These are phyloP conservation scores for Hemichromis elongatus DNA, from an alignment of 2,113 vertebrate species.

Conservation along the genomic window DNA sequence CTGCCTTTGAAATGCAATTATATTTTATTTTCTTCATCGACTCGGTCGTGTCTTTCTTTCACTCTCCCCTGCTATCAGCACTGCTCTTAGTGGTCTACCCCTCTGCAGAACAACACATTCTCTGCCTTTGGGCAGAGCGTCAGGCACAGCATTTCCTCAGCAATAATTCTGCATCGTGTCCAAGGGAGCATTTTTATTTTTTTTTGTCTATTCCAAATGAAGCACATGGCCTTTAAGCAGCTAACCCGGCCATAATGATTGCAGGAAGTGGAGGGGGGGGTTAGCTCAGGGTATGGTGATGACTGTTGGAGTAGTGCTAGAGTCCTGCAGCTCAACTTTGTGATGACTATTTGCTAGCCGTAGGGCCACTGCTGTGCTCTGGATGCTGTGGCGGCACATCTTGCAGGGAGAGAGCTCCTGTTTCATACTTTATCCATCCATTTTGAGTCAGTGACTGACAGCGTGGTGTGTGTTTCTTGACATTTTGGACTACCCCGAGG, in stretches of 20 bases:
- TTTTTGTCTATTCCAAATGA: conserved; percentile 25
- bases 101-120: conserved; percentile 30
- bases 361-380: conserved; percentile 27
- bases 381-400: conserved; percentile 16
- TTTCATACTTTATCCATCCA: conserved; percentile 31
- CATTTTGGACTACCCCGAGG: conserved; percentile 38
- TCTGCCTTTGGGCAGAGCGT: conserved; percentile 30
- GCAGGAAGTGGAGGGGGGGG: not conserved
- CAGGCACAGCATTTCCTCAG: conserved; percentile 32
- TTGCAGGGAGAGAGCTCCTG: not conserved
- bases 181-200: conserved; percentile 3
- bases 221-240: conserved; percentile 36
- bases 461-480: conserved; percentile 39
- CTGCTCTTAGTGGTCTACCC: conserved; percentile 12
- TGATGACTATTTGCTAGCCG: conserved; percentile 30
- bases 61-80: not conserved
- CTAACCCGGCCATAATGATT: conserved; percentile 22
- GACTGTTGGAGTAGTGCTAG: not conserved
- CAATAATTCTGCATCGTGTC: conserved; percentile 31
- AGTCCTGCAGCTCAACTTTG: conserved; percentile 17
- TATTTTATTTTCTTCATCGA: not conserved
- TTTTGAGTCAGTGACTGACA: conserved; percentile 50
- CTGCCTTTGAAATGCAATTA: not conserved
- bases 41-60: not conserved
- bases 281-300: not conserved